Evolutionary conservation across 2,797 vertebrate genomes (phyloP).

Genomic region (Cossypha dichroa): DNA sequence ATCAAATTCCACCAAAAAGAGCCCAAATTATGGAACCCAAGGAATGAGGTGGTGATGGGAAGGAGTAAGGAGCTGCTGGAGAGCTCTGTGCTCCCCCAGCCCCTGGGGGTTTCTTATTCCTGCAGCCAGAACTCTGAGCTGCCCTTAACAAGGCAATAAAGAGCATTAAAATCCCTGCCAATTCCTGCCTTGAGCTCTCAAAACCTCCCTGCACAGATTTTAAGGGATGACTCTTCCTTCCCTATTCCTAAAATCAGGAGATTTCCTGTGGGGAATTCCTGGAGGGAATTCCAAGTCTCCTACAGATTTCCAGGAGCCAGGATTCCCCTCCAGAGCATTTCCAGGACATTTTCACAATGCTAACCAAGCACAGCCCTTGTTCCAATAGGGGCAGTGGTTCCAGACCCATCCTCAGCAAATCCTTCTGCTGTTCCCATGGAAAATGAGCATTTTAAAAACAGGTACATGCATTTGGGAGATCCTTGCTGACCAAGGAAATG

Average conservation of each 20-base stretch:
- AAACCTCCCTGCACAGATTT: neutral
- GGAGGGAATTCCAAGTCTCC: neutral
- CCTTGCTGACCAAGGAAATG: neutral
- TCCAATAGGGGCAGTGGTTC: no score
- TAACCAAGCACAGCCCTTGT: neutral
- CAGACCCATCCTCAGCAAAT: neutral
- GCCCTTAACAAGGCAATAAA: neutral
- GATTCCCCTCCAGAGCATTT: neutral
- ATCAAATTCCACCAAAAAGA: neutral
- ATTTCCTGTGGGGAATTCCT: neutral
- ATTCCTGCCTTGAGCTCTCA: neutral
- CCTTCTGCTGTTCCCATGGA: neutral
- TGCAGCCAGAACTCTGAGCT: neutral
- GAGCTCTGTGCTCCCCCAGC: neutral
- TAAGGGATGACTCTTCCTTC: neutral
- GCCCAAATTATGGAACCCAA: rapidly evolving
- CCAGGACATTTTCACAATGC: neutral
- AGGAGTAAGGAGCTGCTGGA: neutral
- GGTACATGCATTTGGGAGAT: neutral
- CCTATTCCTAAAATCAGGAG: neutral
- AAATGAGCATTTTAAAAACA: neutral
- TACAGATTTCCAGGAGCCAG: neutral
- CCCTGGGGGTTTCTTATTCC: neutral
- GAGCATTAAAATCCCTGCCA: neutral
- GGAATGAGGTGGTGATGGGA: neutral